Evolutionary conservation across 2,113 vertebrate species (phyloP).

Genomic region (Caracal caracal): DNA sequence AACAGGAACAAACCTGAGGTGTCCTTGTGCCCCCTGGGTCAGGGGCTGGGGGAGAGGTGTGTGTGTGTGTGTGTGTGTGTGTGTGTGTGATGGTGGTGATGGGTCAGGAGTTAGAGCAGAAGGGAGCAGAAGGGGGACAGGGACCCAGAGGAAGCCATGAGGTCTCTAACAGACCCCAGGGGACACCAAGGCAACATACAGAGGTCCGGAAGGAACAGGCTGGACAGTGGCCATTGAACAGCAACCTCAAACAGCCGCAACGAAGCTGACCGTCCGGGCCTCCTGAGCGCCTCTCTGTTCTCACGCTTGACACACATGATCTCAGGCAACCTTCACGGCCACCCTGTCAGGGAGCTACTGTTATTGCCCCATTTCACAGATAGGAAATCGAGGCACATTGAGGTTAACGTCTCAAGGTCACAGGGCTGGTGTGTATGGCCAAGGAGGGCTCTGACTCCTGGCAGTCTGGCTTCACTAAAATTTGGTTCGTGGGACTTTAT

Average conservation of each 20-base stretch:
- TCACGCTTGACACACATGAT: accelerated
- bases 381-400: neutral
- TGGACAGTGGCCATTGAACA: too few species aligned
- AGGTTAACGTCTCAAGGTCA: neutral
- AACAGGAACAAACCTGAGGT: neutral
- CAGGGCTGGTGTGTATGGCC: neutral
- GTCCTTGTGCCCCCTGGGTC: neutral
- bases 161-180: neutral
- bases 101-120: neutral
- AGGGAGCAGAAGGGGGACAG: neutral
- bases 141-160: neutral
- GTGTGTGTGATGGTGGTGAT: neutral
- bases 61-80: neutral
- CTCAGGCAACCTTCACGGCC: neutral
- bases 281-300: neutral
- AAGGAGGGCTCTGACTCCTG: neutral
- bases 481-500: neutral
- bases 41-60: too few species aligned
- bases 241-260: neutral
- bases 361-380: neutral
- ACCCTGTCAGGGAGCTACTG: neutral
- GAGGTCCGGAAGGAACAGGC: neutral
- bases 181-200: neutral
- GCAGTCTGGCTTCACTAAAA: neutral
- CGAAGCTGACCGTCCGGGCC: neutral